Conservation (phyloP, 2,888 invertebrate genomes). For the Monoplex corrugatus region DNA sequence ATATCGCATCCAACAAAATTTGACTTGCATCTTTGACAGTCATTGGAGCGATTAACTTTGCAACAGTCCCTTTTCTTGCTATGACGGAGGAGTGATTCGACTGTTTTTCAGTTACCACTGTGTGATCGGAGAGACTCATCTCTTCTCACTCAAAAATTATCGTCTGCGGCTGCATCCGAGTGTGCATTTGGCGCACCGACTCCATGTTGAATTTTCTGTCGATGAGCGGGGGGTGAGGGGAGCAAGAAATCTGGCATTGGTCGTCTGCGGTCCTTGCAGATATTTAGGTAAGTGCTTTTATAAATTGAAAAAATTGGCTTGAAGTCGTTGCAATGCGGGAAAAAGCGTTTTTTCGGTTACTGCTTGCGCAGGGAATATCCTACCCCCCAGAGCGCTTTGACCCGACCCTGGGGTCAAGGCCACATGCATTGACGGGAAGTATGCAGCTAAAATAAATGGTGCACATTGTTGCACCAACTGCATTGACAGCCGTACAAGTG, state of each 20-base stretch:
- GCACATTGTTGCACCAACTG: neutral
- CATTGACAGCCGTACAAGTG: neutral
- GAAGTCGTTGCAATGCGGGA: neutral
- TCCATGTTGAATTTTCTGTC: constrained; percentile 51
- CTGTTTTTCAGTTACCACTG: neutral
- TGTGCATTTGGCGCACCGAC: constrained; percentile 47
- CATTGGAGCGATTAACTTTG: neutral
- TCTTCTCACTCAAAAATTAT: neutral
- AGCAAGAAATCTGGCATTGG: neutral
- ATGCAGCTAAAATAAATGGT: neutral
- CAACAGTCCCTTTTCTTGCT: neutral
- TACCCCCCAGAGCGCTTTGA: constrained; percentile 51
- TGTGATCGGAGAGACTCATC: neutral
- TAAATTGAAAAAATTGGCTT: too few relatives aligned
- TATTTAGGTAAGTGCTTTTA: constrained; percentile 32
- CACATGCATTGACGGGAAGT: neutral
- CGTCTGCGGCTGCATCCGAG: constrained; percentile 39
- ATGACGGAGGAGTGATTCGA: neutral
- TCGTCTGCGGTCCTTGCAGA: neutral
- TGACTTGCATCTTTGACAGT: neutral
- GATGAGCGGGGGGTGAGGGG: constrained; percentile 49
- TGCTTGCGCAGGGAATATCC: neutral
- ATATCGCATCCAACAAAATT: constrained; percentile 38
- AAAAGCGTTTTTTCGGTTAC: neutral
- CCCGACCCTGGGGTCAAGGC: constrained; percentile 49